Evolutionary conservation across 2,113 vertebrate genomes (phyloP), one percentile per base, ranked within the genome.

Genomic region (Bubalus kerabau): DNA sequence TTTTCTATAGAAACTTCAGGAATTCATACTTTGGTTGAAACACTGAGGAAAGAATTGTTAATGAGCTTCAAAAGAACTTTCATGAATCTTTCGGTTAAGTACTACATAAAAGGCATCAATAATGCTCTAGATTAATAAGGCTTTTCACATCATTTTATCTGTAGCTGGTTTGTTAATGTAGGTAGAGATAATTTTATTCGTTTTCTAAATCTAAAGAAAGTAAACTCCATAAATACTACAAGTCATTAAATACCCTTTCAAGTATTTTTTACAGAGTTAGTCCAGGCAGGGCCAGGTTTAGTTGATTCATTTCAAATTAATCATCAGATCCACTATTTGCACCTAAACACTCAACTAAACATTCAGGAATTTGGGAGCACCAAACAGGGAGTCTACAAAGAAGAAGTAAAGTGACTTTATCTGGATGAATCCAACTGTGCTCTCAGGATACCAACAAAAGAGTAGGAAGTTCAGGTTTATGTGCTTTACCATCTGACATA

Each of bases 41-140:
- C 11, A 84, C 8, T 57, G 46, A 86, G 93, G 59, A 91, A 96
- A 80, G 56, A 97, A 94, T 23, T 96, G 59, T 80, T 93, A 91
- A 94, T 59, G n/a, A 62, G 40, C 50, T 67, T 86, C 93, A 7
- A 57, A 91, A 81, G 32, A 95, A 90, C n/a, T 78, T 95, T 40
- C 43, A 43, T n/a, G n/a, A 88, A 83, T 56, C 78, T 92, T 96
- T 97, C 62, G 40, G 40, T 91, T n/a, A 94, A 64, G 59, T 57
- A 46, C 85, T 60, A 91, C 19, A 60, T 62, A 95, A 83, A 96
- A 86, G 64, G n/a, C 23, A 89, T 64, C 28, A 36, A 78, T 62
- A 95, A 76, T 88, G 30, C 43, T 96, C 92, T 80, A 57, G 10
- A 82, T 93, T 89, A 96, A 30, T 28, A 85, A 89, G 19, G 17